Evolutionary conservation across 2,113 vertebrate genomes (phyloP), one percentile per base, ranked within the genome.

Genomic region (Pseudorectes ferrugineus): DNA sequence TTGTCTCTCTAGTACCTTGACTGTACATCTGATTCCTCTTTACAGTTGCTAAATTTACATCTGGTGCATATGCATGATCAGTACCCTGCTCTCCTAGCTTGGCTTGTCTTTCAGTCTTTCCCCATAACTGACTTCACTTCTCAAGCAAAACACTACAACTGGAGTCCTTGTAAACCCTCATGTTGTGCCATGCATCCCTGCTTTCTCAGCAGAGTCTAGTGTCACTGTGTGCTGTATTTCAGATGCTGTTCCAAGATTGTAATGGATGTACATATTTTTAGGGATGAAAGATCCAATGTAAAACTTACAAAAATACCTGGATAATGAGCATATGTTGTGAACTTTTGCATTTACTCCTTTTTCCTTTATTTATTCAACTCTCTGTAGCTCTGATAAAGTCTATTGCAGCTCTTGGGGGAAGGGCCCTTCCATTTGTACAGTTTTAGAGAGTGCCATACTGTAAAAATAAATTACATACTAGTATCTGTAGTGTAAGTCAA

Each of bases 401-500:
- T 23, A 11, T 5, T 78, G 62, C 45, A 75, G 68, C 25, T 71
- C 63, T 29, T 52, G 36, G 6, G 33, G 15, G 11, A 72, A 63
- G n/a, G 26, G 10, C 40, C 23, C 18, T 89, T 85, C 62, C 17
- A 36, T 89, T 85, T 85, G 15, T 65, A 45, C 31, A 49, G 42
- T 13, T 62, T 45, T 70, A 58, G 58, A 65, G 25, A 63, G 45
- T 75, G 54, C 33, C 65, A 62, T 51, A 49, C 71, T 48, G 43
- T 70, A 85, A 89, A 91, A 93, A 91, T 86, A 93, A 92, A 93
- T 92, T 67, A n/a, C 36, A 65, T 43, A 28, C 31, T 87, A 87
- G 45, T 87, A 91, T 75, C 57, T 89, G 21, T 65, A 72, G 62
- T 66, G 25, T 75, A 89, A 85, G 29, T 48, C 33, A 54, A 51